phyloP scores from a whole-genome alignment of 2,888 invertebrate species.

The Drosophila tripunctata region DNA sequence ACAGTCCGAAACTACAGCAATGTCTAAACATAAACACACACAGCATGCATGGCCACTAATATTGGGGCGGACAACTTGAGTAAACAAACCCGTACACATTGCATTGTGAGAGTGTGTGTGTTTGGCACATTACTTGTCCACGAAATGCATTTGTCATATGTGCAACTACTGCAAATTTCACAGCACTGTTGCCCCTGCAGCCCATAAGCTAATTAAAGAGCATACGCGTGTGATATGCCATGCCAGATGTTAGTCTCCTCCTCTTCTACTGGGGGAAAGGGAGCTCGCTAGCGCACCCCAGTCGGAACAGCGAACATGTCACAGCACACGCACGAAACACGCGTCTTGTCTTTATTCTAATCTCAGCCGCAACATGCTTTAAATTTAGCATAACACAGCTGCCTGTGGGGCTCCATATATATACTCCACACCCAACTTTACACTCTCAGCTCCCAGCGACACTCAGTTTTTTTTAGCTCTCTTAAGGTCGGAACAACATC shows the following conservation, averaged over 20 bases:
- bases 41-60: constrained; percentile 19
- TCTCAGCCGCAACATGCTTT: constrained; percentile 74
- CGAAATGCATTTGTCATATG: constrained; percentile 69
- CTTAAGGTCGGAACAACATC: constrained; percentile 62
- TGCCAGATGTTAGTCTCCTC: constrained; percentile 67
- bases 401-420: constrained; percentile 8
- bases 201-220: constrained; percentile 71
- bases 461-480: constrained; percentile 34
- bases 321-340: constrained; percentile 33
- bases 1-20: constrained; percentile 51
- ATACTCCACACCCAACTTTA: background rate
- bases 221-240: constrained; percentile 73
- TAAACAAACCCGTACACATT: too few relatives aligned
- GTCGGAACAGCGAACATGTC: constrained; percentile 53
- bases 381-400: constrained; percentile 74
- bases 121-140: constrained; percentile 43
- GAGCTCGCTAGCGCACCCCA: constrained; percentile 27
- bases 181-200: background rate
- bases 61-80: constrained; percentile 37
- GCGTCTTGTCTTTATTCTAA: constrained; percentile 64
- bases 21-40: constrained; percentile 60
- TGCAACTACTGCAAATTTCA: constrained; percentile 39
- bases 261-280: constrained; percentile 7
- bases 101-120: constrained; percentile 13
- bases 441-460: too few relatives aligned